Evolutionary conservation across 2,797 vertebrate genomes (phyloP).

Genomic region (Todus mexicanus): DNA sequence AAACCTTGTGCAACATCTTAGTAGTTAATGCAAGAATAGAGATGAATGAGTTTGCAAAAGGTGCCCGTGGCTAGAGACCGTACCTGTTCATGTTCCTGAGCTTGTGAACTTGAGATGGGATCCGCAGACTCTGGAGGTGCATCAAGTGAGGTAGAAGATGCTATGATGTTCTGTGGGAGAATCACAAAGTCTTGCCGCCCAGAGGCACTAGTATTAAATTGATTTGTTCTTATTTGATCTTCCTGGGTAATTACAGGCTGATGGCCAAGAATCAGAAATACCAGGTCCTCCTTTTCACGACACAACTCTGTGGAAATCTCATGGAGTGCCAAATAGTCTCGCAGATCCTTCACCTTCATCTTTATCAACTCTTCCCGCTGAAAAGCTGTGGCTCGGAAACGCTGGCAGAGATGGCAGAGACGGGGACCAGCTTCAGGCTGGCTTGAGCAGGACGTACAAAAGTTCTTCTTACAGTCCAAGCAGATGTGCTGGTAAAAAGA

Average conservation of each 20-base stretch:
- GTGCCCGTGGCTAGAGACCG: not conserved
- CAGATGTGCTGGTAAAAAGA: slow-evolving; percentile 72
- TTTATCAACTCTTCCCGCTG: slow-evolving; percentile 79
- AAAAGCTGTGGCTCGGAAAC: slow-evolving; percentile 76
- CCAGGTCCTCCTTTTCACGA: slow-evolving; percentile 94
- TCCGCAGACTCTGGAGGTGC: slow-evolving; percentile 30
- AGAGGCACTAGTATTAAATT: not conserved
- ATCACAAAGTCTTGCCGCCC: slow-evolving; percentile 67
- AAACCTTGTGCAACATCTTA: not conserved
- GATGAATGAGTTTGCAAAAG: not conserved
- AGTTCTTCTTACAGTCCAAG: slow-evolving; percentile 79
- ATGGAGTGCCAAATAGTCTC: slow-evolving; percentile 92
- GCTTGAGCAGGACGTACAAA: slow-evolving; percentile 68
- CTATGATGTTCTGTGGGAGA: slow-evolving; percentile 23
- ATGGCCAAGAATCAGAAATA: slow-evolving; percentile 88
- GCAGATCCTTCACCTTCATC: slow-evolving; percentile 90
- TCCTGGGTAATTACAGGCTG: slow-evolving; percentile 72
- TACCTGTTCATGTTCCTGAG: slow-evolving; percentile 82
- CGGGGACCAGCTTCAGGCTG: slow-evolving; percentile 65
- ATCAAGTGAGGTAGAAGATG: slow-evolving; percentile 58
- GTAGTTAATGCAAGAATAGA: not conserved
- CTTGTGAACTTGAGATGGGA: slow-evolving; percentile 28
- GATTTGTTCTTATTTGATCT: slow-evolving; percentile 50
- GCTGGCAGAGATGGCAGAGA: slow-evolving; percentile 77
- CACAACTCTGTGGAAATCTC: slow-evolving; percentile 89